Percentiles rank a stretch among this genome's conserved stretches.
Conservation (phyloP, 1,140 invertebrate species). For the Leguminivora glycinivorella region DNA sequence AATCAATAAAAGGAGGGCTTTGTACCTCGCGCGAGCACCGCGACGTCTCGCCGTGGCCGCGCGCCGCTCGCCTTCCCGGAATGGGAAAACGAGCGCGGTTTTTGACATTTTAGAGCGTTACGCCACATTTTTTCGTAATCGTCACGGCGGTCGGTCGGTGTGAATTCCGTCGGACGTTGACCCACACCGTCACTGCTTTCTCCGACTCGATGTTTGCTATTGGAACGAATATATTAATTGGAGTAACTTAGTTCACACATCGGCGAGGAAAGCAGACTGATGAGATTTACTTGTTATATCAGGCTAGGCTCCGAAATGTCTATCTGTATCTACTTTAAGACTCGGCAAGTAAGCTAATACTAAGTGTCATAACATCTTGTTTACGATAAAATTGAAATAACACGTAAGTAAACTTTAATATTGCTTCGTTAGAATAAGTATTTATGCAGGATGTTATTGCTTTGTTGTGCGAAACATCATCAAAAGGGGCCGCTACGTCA, state of each 20-base stretch:
- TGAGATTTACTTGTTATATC: conserved; percentile 49
- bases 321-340: background rate
- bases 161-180: conserved; percentile 74
- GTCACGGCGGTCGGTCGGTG: conserved; percentile 70
- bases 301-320: conserved; percentile 17
- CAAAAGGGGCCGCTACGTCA: conserved; percentile 12
- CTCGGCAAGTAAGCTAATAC: no score
- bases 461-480: background rate
- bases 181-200: conserved; percentile 67
- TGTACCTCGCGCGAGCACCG: conserved; percentile 32
- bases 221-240: conserved; percentile 79
- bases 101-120: conserved; percentile 75
- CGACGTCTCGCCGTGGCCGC: conserved; percentile 34
- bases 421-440: background rate
- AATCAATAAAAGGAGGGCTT: conserved; percentile 44
- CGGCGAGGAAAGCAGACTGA: conserved; percentile 73
- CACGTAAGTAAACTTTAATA: background rate
- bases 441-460: background rate
- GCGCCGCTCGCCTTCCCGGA: conserved; percentile 53
- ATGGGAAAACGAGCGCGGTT: conserved; percentile 59
- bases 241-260: conserved; percentile 77
- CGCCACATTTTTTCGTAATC: conserved; percentile 75
- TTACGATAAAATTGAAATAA: background rate
- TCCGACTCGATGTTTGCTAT: conserved; percentile 74
- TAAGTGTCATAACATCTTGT: background rate